Conservation (phyloP, 2,797 vertebrate species). For the Enteromius radiatus region DNA sequence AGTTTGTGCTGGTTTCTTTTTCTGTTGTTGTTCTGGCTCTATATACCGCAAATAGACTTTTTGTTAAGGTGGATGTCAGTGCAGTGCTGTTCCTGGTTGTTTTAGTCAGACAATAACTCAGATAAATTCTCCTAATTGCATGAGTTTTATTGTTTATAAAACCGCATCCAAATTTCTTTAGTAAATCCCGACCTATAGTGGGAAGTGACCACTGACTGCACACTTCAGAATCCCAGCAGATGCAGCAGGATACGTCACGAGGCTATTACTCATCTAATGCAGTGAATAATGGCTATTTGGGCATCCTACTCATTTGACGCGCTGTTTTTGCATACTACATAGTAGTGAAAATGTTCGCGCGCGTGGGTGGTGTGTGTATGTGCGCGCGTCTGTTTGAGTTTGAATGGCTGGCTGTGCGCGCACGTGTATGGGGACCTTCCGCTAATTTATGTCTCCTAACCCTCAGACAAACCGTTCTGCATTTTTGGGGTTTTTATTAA, state of each 20-base stretch:
- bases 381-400: not conserved
- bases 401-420: not conserved
- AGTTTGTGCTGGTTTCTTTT: conserved; percentile 5
- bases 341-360: conserved; percentile 9
- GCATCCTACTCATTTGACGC: conserved; percentile 1
- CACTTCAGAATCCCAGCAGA: not conserved
- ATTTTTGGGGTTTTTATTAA: not conserved
- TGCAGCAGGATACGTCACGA: not conserved
- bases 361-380: not conserved
- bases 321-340: conserved; percentile 13
- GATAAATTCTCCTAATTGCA: not conserved
- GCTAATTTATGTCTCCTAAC: not conserved
- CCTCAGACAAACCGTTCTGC: not conserved
- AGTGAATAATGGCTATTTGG: not conserved
- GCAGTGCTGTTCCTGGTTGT: not conserved
- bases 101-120: not conserved
- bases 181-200: not conserved
- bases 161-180: not conserved
- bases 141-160: not conserved
- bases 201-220: not conserved
- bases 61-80: not conserved
- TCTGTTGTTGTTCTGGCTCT: not conserved
- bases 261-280: not conserved
- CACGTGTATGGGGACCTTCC: not conserved
- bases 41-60: not conserved